phyloP scores from a whole-genome alignment of 2,797 vertebrate species.

The Muscicapa comitata region DNA sequence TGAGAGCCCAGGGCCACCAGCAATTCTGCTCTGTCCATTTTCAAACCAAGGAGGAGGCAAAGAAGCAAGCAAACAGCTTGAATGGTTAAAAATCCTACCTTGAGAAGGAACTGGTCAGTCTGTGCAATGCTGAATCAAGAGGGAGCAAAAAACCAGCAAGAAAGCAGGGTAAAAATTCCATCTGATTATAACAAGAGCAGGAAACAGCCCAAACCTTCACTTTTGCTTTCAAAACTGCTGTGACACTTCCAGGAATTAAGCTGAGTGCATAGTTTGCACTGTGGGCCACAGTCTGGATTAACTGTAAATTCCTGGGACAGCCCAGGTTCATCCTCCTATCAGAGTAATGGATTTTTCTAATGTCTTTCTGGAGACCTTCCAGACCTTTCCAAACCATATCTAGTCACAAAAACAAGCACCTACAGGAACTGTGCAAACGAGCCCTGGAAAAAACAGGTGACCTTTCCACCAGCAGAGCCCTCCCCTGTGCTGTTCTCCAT shows the following conservation, averaged over 20 bases:
- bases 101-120: background rate
- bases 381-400: background rate
- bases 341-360: background rate
- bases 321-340: background rate
- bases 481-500: background rate
- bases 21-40: background rate
- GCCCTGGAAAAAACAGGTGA: background rate
- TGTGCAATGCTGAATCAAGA: accelerated
- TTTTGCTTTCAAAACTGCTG: conserved; percentile 20
- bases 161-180: background rate
- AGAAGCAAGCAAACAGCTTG: background rate
- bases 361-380: background rate
- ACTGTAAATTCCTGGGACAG: background rate
- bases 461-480: background rate
- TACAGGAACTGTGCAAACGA: background rate
- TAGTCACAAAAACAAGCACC: background rate
- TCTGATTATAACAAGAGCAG: background rate
- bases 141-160: background rate
- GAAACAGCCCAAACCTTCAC: background rate
- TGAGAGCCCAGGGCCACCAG: background rate
- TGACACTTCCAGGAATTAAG: background rate
- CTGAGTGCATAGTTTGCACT: accelerated
- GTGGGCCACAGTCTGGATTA: background rate
- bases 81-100: background rate
- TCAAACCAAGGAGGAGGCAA: background rate